These are phyloP conservation scores for Saccostrea echinata DNA, from an alignment of 1,140 invertebrate genomes.

Conservation along the genomic window DNA sequence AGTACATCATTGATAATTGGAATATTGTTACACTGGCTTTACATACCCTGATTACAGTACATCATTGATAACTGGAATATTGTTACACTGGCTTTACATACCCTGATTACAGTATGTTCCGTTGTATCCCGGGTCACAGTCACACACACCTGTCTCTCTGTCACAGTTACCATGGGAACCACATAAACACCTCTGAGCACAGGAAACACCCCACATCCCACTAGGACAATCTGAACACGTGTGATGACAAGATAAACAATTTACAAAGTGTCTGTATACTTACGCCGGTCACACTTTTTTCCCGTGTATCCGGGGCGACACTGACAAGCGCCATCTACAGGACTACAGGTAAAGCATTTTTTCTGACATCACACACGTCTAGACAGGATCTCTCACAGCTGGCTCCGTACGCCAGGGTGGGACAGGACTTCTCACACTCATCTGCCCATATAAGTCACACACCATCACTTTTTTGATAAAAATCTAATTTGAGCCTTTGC, in stretches of 20 bases:
- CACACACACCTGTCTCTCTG: conserved; percentile 86
- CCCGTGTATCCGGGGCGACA: conserved; percentile 71
- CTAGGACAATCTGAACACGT: conserved; percentile 82
- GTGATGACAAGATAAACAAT: neutral
- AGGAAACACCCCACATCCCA: conserved; percentile 77
- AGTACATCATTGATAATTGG: no score
- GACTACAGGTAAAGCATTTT: conserved; percentile 60
- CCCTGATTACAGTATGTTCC: conserved; percentile 82
- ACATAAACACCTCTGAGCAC: conserved; percentile 80
- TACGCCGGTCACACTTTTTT: conserved; percentile 63
- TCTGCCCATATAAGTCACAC: conserved; percentile 39
- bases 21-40: no score
- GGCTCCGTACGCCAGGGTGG: conserved; percentile 54
- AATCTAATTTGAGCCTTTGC: no score
- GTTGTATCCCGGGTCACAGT: conserved; percentile 91
- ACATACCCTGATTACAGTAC: no score
- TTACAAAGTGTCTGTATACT: conserved; percentile 1
- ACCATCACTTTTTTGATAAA: neutral
- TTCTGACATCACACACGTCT: conserved; percentile 46
- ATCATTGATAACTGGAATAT: no score
- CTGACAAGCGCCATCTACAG: conserved; percentile 67
- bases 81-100: conserved; percentile 51
- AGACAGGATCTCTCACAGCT: conserved; percentile 58
- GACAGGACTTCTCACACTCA: conserved; percentile 61
- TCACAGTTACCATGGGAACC: conserved; percentile 79